Evolutionary conservation across 2,113 vertebrate species (phyloP).

Genomic region (Sakesphorus luctuosus): DNA sequence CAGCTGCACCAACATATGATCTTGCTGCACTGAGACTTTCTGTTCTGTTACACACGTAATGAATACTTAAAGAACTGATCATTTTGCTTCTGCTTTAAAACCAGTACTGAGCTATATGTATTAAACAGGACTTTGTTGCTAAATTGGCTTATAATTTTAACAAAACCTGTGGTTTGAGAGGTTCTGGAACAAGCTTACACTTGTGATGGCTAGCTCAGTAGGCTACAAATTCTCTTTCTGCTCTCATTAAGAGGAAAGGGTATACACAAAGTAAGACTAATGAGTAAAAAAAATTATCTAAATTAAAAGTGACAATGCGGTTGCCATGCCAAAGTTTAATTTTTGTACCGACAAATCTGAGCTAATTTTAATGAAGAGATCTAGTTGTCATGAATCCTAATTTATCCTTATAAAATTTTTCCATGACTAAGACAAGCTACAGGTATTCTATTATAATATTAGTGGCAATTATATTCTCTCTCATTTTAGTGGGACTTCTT

Average conservation of each 20-base stretch:
- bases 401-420: neutral
- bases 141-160: constrained; percentile 62
- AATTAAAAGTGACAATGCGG: constrained; percentile 58
- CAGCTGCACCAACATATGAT: neutral
- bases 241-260: constrained; percentile 54
- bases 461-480: neutral
- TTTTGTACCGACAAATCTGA: constrained; percentile 35
- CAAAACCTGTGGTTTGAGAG: constrained; percentile 45
- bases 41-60: neutral
- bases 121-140: constrained; percentile 28
- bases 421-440: neutral
- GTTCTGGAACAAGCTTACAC: constrained; percentile 43
- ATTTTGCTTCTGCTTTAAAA: constrained; percentile 36
- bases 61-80: neutral
- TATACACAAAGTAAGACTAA: constrained; percentile 54
- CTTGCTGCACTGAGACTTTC: neutral
- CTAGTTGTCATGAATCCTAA: neutral
- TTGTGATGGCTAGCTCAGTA: constrained; percentile 51
- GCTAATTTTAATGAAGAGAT: constrained; percentile 35
- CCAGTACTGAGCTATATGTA: neutral
- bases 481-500: neutral
- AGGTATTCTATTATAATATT: neutral
- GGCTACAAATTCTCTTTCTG: constrained; percentile 59
- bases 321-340: constrained; percentile 33
- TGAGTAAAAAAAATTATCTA: constrained; percentile 51